These are phyloP conservation scores for Sclerurus mexicanus DNA, from an alignment of 2,113 vertebrate genomes.

Conservation along the genomic window DNA sequence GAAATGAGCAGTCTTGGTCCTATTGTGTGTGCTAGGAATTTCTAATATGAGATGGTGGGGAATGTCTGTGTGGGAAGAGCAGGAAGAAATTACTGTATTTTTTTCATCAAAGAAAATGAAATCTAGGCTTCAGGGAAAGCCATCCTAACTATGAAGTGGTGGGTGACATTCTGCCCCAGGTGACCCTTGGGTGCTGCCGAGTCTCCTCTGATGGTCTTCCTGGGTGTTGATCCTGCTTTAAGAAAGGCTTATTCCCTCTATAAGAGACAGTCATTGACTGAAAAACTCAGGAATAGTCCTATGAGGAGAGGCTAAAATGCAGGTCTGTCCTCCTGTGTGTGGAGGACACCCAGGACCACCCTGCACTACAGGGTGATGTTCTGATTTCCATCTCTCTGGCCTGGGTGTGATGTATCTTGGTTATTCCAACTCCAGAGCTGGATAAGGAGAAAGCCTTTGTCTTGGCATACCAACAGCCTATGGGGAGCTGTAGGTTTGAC, in stretches of 20 bases:
- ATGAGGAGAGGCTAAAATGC: background rate
- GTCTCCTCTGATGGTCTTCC: background rate
- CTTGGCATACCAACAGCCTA: background rate
- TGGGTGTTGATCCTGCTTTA: background rate
- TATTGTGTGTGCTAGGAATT: background rate
- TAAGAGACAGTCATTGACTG: background rate
- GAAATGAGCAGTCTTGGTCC: background rate
- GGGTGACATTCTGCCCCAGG: background rate
- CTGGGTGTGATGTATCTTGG: background rate
- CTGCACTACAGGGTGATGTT: background rate
- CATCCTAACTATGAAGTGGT: background rate
- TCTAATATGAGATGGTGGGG: background rate
- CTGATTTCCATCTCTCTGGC: background rate
- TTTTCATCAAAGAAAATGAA: background rate
- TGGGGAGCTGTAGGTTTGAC: background rate
- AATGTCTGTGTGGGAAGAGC: background rate
- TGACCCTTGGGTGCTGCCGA: background rate
- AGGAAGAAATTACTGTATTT: background rate
- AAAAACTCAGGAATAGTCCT: background rate
- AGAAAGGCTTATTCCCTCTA: background rate
- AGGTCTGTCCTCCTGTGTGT: background rate
- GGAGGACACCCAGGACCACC: background rate
- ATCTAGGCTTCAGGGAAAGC: background rate
- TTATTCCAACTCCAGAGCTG: background rate
- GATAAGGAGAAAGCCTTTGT: background rate